Evolutionary conservation across 1,140 invertebrate genomes (phyloP).

Genomic region (Drosophila oshimai): DNA sequence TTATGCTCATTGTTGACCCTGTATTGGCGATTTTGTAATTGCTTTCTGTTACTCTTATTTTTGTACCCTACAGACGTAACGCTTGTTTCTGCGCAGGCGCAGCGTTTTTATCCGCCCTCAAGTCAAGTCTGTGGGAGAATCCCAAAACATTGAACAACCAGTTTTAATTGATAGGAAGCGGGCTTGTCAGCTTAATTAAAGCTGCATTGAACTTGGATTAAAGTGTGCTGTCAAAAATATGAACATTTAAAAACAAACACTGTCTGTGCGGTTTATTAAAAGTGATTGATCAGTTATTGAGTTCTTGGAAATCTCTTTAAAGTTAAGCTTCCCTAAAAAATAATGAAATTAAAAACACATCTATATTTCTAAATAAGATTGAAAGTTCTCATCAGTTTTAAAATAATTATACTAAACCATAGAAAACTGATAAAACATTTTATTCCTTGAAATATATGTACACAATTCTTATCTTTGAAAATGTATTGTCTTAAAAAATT

Average conservation of each 20-base stretch:
- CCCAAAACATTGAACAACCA: slow-evolving; percentile 22
- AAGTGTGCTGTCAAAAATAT: neutral
- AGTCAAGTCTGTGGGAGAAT: slow-evolving; percentile 7
- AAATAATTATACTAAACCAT: too few relatives aligned
- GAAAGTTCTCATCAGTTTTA: too few relatives aligned
- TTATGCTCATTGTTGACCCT: slow-evolving; percentile 57
- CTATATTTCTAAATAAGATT: too few relatives aligned
- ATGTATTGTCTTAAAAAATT: too few relatives aligned
- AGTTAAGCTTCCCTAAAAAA: too few relatives aligned
- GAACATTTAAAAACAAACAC: neutral
- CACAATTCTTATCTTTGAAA: too few relatives aligned
- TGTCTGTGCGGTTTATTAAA: neutral
- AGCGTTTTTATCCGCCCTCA: neutral
- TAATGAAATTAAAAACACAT: too few relatives aligned
- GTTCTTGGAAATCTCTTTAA: too few relatives aligned
- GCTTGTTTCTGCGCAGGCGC: slow-evolving; percentile 13
- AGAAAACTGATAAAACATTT: too few relatives aligned
- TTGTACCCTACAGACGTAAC: slow-evolving; percentile 4
- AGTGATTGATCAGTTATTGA: too few relatives aligned
- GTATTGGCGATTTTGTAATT: slow-evolving; percentile 76
- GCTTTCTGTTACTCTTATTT: slow-evolving; percentile 14
- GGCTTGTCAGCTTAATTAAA: neutral
- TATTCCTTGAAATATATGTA: too few relatives aligned
- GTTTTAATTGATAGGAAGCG: neutral
- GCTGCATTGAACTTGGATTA: slow-evolving; percentile 18